Conservation (phyloP, 2,113 vertebrate species). For the Notarius lentiginosus region DNA sequence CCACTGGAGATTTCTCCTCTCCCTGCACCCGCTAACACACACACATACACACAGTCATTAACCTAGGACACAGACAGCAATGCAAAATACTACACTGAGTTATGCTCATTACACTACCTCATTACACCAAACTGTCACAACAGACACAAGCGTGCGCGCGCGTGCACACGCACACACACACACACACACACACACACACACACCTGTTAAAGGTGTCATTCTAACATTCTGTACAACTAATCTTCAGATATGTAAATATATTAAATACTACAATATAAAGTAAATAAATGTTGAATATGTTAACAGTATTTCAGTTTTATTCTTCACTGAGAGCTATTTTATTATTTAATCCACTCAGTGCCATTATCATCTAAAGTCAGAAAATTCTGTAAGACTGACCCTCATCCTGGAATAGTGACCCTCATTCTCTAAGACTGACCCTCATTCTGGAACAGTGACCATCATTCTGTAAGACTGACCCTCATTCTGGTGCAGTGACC, state of each 20-base stretch:
- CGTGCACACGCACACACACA: background rate
- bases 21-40: constrained; percentile 41
- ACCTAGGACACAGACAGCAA: background rate
- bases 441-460: no score
- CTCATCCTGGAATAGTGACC: no score
- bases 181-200: background rate
- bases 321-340: background rate
- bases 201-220: background rate
- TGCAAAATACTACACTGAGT: no score
- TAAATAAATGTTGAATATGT: no score
- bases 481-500: no score
- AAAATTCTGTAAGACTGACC: no score
- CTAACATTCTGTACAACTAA: background rate
- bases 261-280: no score
- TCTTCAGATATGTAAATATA: background rate
- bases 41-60: constrained; percentile 18
- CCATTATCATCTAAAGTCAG: no score
- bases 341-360: background rate
- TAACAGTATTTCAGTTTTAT: no score
- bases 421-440: no score
- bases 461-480: no score
- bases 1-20: constrained; percentile 51
- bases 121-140: background rate
- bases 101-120: no score
- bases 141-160: background rate